phyloP scores from a whole-genome alignment of 2,797 vertebrate species.

The Aphelocoma californica region DNA sequence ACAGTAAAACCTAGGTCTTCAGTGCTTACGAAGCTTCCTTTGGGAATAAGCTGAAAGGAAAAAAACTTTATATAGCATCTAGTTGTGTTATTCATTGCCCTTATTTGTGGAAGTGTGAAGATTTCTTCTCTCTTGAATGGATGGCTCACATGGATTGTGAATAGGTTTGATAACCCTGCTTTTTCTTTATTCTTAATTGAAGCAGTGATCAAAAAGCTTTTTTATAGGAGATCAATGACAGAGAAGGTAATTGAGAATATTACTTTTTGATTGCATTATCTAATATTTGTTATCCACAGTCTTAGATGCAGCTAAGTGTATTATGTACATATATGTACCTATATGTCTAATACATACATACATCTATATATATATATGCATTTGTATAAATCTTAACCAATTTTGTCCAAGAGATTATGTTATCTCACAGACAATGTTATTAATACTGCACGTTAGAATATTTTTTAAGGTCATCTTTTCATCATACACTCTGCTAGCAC shows the following conservation, averaged over 20 bases:
- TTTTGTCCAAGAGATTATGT: background rate
- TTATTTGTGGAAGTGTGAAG: background rate
- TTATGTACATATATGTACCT: background rate
- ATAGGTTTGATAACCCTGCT: background rate
- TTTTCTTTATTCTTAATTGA: background rate
- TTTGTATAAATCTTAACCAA: background rate
- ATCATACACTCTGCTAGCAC: rapidly evolving
- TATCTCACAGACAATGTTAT: background rate
- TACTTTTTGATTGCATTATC: background rate
- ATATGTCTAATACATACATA: background rate
- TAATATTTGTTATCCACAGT: background rate
- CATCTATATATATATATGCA: no score
- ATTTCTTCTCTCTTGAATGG: background rate
- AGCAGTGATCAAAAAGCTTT: background rate
- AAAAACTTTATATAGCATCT: background rate
- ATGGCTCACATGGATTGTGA: background rate
- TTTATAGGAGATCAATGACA: background rate
- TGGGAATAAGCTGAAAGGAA: background rate
- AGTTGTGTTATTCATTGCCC: background rate
- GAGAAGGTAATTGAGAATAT: background rate
- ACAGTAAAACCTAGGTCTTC: background rate
- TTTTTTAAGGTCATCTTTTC: background rate
- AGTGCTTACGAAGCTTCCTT: background rate
- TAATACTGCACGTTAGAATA: background rate
- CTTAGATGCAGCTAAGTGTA: background rate